Conservation (phyloP, 2,888 invertebrate genomes). For the Apodemia zela region DNA sequence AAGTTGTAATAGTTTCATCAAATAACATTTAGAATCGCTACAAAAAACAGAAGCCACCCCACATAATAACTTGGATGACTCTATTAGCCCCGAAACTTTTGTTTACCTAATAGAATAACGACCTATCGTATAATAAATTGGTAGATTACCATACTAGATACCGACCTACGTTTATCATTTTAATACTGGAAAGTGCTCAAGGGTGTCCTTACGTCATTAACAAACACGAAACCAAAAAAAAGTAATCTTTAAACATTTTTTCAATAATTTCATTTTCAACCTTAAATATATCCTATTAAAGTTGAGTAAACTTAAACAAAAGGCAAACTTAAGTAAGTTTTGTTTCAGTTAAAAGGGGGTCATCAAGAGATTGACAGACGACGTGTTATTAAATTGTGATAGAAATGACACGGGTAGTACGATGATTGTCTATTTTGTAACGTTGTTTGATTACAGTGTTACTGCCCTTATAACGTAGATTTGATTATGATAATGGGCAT, state of each 20-base stretch:
- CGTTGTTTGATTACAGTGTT: constrained; percentile 34
- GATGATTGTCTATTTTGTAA: constrained; percentile 62
- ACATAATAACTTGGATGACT: constrained; percentile 63
- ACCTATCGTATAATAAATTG: constrained; percentile 78
- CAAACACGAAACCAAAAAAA: constrained; percentile 37
- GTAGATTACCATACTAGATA: constrained; percentile 78
- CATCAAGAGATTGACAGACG: constrained; percentile 54
- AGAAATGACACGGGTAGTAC: constrained; percentile 58
- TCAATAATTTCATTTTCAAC: constrained; percentile 29
- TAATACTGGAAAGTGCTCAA: constrained; percentile 72
- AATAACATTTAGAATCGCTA: constrained; percentile 12
- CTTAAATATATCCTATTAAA: constrained; percentile 20
- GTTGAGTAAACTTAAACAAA: constrained; percentile 19
- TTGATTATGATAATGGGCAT: constrained; percentile 16
- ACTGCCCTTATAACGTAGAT: constrained; percentile 31
- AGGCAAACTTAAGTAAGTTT: constrained; percentile 34
- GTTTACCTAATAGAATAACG: constrained; percentile 79
- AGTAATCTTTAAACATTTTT: constrained; percentile 23
- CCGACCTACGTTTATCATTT: constrained; percentile 69
- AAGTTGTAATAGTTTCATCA: background rate
- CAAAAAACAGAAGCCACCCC: constrained; percentile 36
- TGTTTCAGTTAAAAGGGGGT: constrained; percentile 37
- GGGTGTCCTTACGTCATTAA: constrained; percentile 66
- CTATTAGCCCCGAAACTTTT: constrained; percentile 69
- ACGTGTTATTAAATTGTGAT: constrained; percentile 71